Evolutionary conservation across 2,888 invertebrate species (phyloP), one percentile per base, ranked within the genome.

Genomic region (Nebria salina): DNA sequence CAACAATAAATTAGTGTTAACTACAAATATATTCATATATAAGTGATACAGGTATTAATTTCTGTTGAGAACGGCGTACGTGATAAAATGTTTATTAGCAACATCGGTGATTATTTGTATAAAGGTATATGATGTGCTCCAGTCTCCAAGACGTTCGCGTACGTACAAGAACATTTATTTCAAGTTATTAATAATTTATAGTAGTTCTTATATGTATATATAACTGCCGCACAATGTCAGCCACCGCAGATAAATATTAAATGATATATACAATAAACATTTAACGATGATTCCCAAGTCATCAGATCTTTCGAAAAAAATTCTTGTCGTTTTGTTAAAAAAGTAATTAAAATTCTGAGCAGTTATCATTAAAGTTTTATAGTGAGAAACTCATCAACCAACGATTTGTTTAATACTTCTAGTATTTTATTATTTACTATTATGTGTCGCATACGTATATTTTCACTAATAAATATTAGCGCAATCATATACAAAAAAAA

Each of bases 51-150:
- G 68, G 80, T 80, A 80, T 80, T 80, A 80, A 80, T 80, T 80
- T 80, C 75, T 72, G 80, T 80, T 80, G 80, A 75, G 80, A 80
- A 80, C 75, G 26, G 11, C 15, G 80, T 80, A 80, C 80, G 80
- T 80, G 80, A 80, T 80, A 80, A 80, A 80, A 80, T 80, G 70
- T 80, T 80, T 80, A 80, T 80, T 80, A 80, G 75, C 79, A 75
- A 80, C 65, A 78, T 42, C 34, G 66, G 41, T 78, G 74, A 66
- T 78, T 78, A 70, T 74, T 78, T 42, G 41, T 34, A 34, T 34
- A 20, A 20, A 20, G 20, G 20, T 20, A 20, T 78, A 73, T 78
- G 65, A 41, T 41, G 26, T 72, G 72, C n/a, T 72, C 15, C 72
- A 72, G 73, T 13, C 11, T 41, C 20, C 25, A 25, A 13, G 70